Base-by-base conservation (phyloP, 2,113 vertebrate genomes). In the Stigmatopora nigra region DNA sequence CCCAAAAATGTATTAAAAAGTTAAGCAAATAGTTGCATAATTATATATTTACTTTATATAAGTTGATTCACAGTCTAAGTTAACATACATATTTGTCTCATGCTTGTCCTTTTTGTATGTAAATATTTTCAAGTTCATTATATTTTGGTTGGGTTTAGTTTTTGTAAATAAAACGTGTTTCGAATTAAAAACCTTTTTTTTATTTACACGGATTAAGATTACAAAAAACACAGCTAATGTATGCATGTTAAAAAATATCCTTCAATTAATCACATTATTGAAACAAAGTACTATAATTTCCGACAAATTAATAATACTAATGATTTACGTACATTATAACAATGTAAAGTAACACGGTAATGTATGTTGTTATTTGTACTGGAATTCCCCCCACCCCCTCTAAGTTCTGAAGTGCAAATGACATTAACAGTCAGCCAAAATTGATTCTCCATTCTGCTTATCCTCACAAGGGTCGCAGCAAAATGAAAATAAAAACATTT, bases 241-340 rank as follows among this genome's bases (percentile, higher is more conserved):
- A 61, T n/a, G 60, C 64, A 63, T 3, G 19, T 61, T 31, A 62
- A 58, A 19, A 35, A 47, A 67, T 7, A 73, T 73, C 71, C 64
- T 82, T 86, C 79, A 68, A 65, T 64, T 65, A 57, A 56, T 1
- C 20, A 25, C 70, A 65, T 64, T 1, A 57, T 67, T 67, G 58
- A 60, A 71, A 17, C 55, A 57, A 31, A 31, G 25, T 51, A 45
- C 38, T 65, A 65, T 78, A 19, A 72, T 41, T 67, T 64, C 0
- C 6, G 20, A 69, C 56, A 58, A 57, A 16, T 14, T 25, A 25
- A 31, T 22, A 3, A 11, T 17, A 38, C 17, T 58, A 36, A 17
- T 17, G 7, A 38, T 58, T 10, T 8, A 38, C 31, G 38, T 8
- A 38, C 31, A 58, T 58, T 58, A 4, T 9, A 58, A 14, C 15